phyloP scores from a whole-genome alignment of 1,140 invertebrate genomes.

The Meloidogyne floridensis region DNA sequence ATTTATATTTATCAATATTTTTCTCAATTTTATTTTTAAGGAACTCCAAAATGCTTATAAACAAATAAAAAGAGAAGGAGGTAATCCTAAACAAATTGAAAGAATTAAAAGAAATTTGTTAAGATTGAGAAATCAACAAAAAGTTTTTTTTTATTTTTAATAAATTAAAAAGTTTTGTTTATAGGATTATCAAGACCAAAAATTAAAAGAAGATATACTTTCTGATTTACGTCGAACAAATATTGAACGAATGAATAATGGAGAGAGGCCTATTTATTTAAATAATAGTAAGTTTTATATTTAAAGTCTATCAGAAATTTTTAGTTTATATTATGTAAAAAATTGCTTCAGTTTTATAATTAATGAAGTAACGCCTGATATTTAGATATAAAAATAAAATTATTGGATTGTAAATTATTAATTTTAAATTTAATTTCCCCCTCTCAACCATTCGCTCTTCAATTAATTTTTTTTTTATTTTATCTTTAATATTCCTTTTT shows the following conservation, averaged over 20 bases:
- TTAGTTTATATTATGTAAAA: no score
- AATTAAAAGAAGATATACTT: conserved; percentile 25
- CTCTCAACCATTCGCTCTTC: not conserved
- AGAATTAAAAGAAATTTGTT: conserved; percentile 34
- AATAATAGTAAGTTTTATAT: conserved; percentile 32
- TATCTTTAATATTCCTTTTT: not conserved
- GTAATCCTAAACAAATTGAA: conserved; percentile 16
- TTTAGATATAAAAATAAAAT: no score
- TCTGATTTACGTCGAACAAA: conserved; percentile 27
- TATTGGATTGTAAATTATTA: no score
- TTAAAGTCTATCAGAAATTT: not conserved
- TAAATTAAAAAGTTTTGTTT: not conserved
- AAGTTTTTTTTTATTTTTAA: not conserved
- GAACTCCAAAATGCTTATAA: conserved; percentile 34
- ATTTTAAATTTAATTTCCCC: not conserved
- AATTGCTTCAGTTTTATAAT: no score
- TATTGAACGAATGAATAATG: conserved; percentile 40
- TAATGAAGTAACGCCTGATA: no score
- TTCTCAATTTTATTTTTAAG: conserved; percentile 24
- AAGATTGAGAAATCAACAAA: conserved; percentile 34
- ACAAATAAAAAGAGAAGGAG: conserved; percentile 22
- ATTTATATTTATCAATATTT: not conserved
- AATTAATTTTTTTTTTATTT: not conserved
- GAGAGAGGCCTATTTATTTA: conserved; percentile 33
- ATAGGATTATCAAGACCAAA: conserved; percentile 13